These are phyloP conservation scores for Ambastaia sidthimunki DNA, from an alignment of 2,797 vertebrate genomes.

Conservation along the genomic window DNA sequence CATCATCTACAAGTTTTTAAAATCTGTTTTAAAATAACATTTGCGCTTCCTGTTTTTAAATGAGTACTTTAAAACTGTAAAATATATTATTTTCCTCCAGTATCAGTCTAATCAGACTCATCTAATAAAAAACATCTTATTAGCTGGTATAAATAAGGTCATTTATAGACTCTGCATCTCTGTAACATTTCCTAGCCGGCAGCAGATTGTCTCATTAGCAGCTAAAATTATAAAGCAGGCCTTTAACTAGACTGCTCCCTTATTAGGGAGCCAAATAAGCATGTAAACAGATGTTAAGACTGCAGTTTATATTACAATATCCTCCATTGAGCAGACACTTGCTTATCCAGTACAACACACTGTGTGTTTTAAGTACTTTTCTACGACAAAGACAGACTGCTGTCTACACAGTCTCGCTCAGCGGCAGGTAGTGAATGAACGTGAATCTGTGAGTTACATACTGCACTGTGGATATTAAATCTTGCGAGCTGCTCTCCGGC, in stretches of 20 bases:
- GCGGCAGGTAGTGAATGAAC: slow-evolving; percentile 19
- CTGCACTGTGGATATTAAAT: slow-evolving; percentile 15
- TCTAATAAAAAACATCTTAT: neutral
- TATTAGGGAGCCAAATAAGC: slow-evolving; percentile 55
- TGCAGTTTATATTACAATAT: neutral
- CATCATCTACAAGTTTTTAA: too few relatives aligned
- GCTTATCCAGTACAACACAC: neutral
- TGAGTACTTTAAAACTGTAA: too few relatives aligned
- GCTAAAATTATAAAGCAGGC: slow-evolving; percentile 73
- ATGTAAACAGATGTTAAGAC: slow-evolving; percentile 17
- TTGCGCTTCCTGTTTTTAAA: too few relatives aligned
- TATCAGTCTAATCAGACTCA: neutral
- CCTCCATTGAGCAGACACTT: neutral
- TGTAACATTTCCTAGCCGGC: neutral
- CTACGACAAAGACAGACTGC: neutral
- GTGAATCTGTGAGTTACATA: neutral
- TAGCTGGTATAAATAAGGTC: neutral
- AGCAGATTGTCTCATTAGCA: slow-evolving; percentile 57
- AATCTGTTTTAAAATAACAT: too few relatives aligned
- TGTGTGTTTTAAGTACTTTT: slow-evolving; percentile 3
- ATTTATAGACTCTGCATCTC: slow-evolving; percentile 72
- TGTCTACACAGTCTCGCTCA: slow-evolving; percentile 6
- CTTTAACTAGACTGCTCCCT: slow-evolving; percentile 64
- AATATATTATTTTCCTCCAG: neutral
- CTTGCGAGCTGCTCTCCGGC: neutral